Evolutionary conservation across 2,888 invertebrate species (phyloP).

Genomic region (Heliconius aoede): DNA sequence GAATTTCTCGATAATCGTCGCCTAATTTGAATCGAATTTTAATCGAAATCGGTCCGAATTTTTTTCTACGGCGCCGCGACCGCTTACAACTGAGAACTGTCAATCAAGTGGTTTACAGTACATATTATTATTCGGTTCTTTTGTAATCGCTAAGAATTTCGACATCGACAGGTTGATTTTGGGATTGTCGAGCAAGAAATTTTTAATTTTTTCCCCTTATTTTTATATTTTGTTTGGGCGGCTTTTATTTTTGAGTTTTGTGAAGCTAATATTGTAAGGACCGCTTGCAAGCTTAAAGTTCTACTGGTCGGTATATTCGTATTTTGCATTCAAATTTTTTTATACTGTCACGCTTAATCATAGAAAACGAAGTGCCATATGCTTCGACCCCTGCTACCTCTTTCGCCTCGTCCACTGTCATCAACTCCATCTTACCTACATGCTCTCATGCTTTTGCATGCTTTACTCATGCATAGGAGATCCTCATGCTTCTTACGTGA

Average conservation of each 20-base stretch:
- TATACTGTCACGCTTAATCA: background rate
- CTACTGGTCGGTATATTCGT: background rate
- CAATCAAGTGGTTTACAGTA: slow-evolving; percentile 69
- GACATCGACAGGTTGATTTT: slow-evolving; percentile 62
- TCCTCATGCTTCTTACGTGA: too few relatives aligned
- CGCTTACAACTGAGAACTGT: slow-evolving; percentile 64
- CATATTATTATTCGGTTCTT: slow-evolving; percentile 74
- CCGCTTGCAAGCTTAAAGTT: slow-evolving; percentile 1
- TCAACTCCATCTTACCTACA: too few relatives aligned
- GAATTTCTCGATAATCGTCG: slow-evolving; percentile 77
- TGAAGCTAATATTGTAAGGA: background rate
- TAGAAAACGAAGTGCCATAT: too few relatives aligned
- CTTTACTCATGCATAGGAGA: too few relatives aligned
- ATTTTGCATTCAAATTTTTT: background rate
- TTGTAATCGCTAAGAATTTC: slow-evolving; percentile 61
- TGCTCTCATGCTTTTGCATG: too few relatives aligned
- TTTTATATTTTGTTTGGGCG: slow-evolving; percentile 33
- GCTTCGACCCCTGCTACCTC: too few relatives aligned
- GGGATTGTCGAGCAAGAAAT: slow-evolving; percentile 49
- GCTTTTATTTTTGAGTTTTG: slow-evolving; percentile 31
- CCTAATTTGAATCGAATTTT: slow-evolving; percentile 71
- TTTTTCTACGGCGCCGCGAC: slow-evolving; percentile 60
- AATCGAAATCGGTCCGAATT: slow-evolving; percentile 59
- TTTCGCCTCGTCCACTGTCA: too few relatives aligned
- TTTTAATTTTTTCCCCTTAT: slow-evolving; percentile 44